These are phyloP conservation scores for Pseudomyrmex concolor DNA, from an alignment of 1,140 invertebrate species.

Conservation along the genomic window DNA sequence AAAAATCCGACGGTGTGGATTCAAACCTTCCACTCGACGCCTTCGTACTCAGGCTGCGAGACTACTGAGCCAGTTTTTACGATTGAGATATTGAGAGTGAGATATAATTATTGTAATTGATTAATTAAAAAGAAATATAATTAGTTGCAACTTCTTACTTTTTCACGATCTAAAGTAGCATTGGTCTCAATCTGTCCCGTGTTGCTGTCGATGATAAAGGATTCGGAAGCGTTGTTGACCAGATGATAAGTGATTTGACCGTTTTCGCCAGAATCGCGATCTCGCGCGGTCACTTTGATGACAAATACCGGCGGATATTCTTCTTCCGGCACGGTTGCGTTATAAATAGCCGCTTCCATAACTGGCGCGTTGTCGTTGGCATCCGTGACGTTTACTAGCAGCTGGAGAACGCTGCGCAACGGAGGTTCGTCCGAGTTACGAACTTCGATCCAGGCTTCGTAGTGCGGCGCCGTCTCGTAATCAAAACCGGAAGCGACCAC, in stretches of 20 bases:
- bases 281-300: constrained; percentile 91
- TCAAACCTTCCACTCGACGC: too few relatives aligned
- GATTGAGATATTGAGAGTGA: too few relatives aligned
- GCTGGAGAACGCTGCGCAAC: constrained; percentile 90
- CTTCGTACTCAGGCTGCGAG: too few relatives aligned
- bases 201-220: constrained; percentile 92
- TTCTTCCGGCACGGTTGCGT: constrained; percentile 94
- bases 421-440: constrained; percentile 93
- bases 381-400: constrained; percentile 95
- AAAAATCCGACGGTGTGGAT: too few relatives aligned
- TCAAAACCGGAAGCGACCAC: constrained; percentile 93
- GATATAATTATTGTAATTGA: constrained; percentile 8
- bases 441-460: constrained; percentile 97
- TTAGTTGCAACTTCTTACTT: constrained; percentile 75
- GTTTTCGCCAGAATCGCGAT: constrained; percentile 95
- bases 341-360: constrained; percentile 93
- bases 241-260: constrained; percentile 93
- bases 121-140: neutral
- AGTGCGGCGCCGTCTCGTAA: constrained; percentile 93
- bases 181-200: constrained; percentile 95
- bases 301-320: constrained; percentile 92
- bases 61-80: too few relatives aligned
- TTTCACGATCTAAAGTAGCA: constrained; percentile 94
- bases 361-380: constrained; percentile 96
- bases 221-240: constrained; percentile 90